Base-by-base conservation (phyloP, 2,888 invertebrate species). In the Horisme vitalbata region DNA sequence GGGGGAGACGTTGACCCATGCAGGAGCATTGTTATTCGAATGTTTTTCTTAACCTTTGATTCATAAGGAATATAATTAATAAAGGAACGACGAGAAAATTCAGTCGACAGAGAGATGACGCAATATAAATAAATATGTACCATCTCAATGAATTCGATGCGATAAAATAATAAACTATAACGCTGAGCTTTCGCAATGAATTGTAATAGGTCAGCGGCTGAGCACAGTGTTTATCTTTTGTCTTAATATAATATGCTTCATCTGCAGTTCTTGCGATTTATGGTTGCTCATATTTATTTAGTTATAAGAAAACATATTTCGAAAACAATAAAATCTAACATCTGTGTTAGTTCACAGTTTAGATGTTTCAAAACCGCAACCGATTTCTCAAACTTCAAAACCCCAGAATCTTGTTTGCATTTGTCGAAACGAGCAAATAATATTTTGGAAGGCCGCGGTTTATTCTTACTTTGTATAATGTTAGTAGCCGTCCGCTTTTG, bases 1-100 rank as follows among this genome's bases (percentile, higher is more conserved):
- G 71, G 80, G 63, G 48, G 65, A 85, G 83, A 75, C 88, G 81
- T 86, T 88, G 88, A 88, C 88, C 88, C 76, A 23, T 49, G 44
- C 44, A 49, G 32, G 9, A 20, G 39, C 35, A 49, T 49, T 49
- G 44, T 39, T 34, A 39, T 38, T 33, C 38, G 35, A 27, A 44
- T 48, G 43, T 48, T 44, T 38, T n/a, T 34, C 15, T 34, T 48
- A 41, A 48, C 48, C 48, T 48, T 38, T 34, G n/a, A n/a, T n/a
- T n/a, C n/a, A n/a, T n/a, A n/a, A n/a, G n/a, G n/a, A n/a, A n/a
- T n/a, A n/a, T n/a, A n/a, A n/a, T n/a, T n/a, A n/a, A n/a, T n/a
- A n/a, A n/a, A n/a, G n/a, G n/a, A n/a, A n/a, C n/a, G n/a, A n/a
- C n/a, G n/a, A n/a, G n/a, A n/a, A n/a, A n/a, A n/a, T n/a, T n/a